phyloP scores from a whole-genome alignment of 2,888 invertebrate genomes.

The Neoitamus cyanurus region DNA sequence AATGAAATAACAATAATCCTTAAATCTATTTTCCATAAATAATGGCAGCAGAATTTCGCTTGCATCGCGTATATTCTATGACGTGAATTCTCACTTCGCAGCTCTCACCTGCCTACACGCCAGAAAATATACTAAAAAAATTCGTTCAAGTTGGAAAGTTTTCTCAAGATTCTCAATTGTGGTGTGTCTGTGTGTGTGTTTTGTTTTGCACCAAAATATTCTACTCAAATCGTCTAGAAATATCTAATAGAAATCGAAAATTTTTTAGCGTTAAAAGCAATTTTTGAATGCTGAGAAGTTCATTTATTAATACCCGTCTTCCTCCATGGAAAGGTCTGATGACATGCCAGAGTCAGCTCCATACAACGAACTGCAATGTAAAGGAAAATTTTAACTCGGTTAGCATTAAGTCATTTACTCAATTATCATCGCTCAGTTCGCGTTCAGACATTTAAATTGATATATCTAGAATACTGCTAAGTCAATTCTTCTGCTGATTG shows the following conservation, averaged over 20 bases:
- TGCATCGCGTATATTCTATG: conserved; percentile 59
- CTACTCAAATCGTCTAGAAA: conserved; percentile 15
- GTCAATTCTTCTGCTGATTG: neutral
- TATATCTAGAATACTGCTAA: neutral
- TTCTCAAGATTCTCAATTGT: neutral
- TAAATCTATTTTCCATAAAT: neutral
- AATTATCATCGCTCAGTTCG: neutral
- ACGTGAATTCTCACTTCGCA: conserved; percentile 61
- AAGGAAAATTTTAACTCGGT: conserved; percentile 24
- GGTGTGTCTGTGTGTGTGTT: neutral
- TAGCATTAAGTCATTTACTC: neutral
- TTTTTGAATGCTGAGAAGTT: neutral
- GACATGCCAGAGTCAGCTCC: conserved; percentile 81
- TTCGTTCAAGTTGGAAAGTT: conserved; percentile 51
- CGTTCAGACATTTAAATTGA: neutral
- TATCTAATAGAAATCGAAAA: conserved; percentile 9
- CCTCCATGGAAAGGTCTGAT: conserved; percentile 87
- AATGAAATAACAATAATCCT: neutral
- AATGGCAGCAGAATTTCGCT: conserved; percentile 51
- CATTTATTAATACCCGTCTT: conserved; percentile 72
- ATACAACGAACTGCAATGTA: conserved; percentile 78
- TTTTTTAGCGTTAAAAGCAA: neutral
- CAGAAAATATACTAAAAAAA: conserved; percentile 58
- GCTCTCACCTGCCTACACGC: conserved; percentile 61
- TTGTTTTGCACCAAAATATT: conserved; percentile 34